phyloP scores from a whole-genome alignment of 1,140 invertebrate species.

The Cydia splendana region DNA sequence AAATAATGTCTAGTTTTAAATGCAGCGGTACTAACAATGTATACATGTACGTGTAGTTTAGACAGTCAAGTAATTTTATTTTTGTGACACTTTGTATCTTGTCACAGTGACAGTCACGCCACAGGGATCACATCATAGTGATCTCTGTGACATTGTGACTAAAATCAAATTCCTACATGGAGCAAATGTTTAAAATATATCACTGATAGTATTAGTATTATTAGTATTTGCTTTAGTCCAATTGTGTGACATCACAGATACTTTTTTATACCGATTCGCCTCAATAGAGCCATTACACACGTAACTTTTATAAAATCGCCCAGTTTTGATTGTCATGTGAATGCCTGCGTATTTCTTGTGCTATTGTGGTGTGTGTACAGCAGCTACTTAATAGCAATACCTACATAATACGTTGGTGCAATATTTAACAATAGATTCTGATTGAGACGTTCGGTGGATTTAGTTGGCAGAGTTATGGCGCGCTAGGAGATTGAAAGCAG shows the following conservation, averaged over 20 bases:
- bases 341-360: constrained; percentile 2
- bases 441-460: constrained; percentile 28
- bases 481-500: neutral
- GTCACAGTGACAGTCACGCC: no score
- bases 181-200: no score
- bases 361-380: neutral
- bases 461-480: neutral
- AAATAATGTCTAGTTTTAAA: no score
- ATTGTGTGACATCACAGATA: neutral
- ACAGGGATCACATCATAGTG: no score
- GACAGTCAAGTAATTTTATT: no score
- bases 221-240: neutral
- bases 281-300: constrained; percentile 16
- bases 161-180: no score
- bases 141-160: no score
- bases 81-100: no score
- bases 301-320: constrained; percentile 26
- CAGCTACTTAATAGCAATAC: neutral
- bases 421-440: constrained; percentile 19
- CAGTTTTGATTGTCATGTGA: constrained; percentile 29
- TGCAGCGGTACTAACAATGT: no score
- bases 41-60: no score
- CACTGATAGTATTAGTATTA: no score
- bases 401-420: constrained; percentile 1
- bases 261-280: neutral